Conservation (phyloP, 2,888 invertebrate species). For the Melipona beecheii region DNA sequence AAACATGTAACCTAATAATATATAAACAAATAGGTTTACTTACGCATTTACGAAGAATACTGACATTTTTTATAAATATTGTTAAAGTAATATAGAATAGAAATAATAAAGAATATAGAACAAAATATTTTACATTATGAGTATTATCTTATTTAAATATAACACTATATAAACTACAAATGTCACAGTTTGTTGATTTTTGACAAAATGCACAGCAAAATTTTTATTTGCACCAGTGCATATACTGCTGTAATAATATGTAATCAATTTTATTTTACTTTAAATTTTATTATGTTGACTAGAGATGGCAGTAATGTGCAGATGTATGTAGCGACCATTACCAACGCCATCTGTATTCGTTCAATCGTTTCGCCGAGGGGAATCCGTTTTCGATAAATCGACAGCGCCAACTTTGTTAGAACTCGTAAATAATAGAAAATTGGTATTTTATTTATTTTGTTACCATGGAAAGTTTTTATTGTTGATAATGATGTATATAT, state of each 20-base stretch:
- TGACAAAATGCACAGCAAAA: constrained; percentile 31
- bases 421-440: too few relatives aligned
- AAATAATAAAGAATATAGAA: constrained; percentile 17
- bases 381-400: too few relatives aligned
- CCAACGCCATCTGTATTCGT: too few relatives aligned
- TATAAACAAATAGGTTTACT: constrained; percentile 83
- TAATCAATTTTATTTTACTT: constrained; percentile 24
- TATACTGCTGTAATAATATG: constrained; percentile 27
- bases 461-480: too few relatives aligned
- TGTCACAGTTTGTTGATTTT: not conserved
- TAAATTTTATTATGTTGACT: constrained; percentile 5
- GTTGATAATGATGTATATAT: too few relatives aligned
- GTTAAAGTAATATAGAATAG: constrained; percentile 19
- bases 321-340: not conserved
- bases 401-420: too few relatives aligned
- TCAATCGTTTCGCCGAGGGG: too few relatives aligned
- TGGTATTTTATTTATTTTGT: too few relatives aligned
- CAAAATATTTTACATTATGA: constrained; percentile 27
- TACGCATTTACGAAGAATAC: constrained; percentile 90
- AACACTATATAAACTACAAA: constrained; percentile 13
- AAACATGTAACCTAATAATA: constrained; percentile 74
- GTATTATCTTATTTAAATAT: constrained; percentile 43
- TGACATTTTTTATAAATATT: constrained; percentile 86
- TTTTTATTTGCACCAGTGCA: constrained; percentile 49
- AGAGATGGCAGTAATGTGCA: constrained; percentile 31